A percentile compares a stretch with the other conserved stretches of the same genome.
These are phyloP conservation scores for Chymomyza amoena DNA, from an alignment of 2,888 invertebrate species.

Conservation along the genomic window DNA sequence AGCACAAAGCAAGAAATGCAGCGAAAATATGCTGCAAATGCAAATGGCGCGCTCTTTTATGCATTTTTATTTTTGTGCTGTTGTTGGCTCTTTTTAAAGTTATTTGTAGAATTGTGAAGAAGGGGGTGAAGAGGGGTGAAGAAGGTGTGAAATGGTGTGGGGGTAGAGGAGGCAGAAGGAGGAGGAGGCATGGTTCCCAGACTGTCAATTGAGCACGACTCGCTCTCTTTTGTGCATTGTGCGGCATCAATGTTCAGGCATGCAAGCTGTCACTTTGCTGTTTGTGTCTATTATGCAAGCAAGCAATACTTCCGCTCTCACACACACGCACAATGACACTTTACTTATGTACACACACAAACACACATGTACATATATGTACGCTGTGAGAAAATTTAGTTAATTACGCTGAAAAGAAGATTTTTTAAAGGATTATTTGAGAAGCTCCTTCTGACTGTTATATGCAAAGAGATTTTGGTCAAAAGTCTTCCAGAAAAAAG, in stretches of 20 bases:
- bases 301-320: conserved; percentile 25
- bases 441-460: too few relatives aligned
- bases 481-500: too few relatives aligned
- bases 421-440: neutral
- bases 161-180: too few relatives aligned
- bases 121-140: neutral
- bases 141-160: neutral
- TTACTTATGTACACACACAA: too few relatives aligned
- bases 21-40: conserved; percentile 46
- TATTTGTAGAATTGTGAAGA: conserved; percentile 20
- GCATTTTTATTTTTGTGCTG: conserved; percentile 4
- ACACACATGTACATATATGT: neutral
- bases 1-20: conserved; percentile 28
- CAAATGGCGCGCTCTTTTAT: conserved; percentile 16
- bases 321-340: neutral
- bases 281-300: conserved; percentile 48
- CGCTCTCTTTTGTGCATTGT: neutral
- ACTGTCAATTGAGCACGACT: conserved; percentile 58
- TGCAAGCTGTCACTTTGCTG: conserved; percentile 19
- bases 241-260: conserved; percentile 14
- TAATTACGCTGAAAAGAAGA: neutral
- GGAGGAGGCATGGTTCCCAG: conserved; percentile 26
- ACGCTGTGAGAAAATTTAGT: neutral
- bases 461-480: too few relatives aligned
- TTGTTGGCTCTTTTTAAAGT: conserved; percentile 45